A percentile compares a stretch with the other conserved stretches of the same genome.
phyloP scores from a whole-genome alignment of 2,888 invertebrate species.

The Amphipoea lucens region DNA sequence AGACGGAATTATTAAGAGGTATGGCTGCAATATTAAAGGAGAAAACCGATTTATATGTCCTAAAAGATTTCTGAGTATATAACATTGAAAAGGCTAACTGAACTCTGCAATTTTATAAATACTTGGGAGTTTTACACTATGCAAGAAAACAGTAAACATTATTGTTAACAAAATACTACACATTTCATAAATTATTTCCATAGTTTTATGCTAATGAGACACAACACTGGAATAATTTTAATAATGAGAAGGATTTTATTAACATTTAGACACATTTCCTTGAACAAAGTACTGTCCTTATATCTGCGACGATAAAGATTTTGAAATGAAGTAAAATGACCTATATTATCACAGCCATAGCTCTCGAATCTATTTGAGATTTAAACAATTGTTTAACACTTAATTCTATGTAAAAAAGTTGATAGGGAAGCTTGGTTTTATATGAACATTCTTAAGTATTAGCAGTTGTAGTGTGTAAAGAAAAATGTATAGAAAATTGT shows the following conservation, averaged over 20 bases:
- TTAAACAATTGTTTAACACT: constrained; percentile 70
- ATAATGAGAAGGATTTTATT: background rate
- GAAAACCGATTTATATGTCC: background rate
- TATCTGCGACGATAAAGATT: background rate
- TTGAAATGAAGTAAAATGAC: background rate
- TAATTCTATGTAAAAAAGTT: constrained; percentile 70
- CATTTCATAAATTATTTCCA: background rate
- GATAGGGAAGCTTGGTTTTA: constrained; percentile 49
- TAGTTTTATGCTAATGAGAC: constrained; percentile 18
- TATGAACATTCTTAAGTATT: constrained; percentile 42
- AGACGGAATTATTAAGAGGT: constrained; percentile 38
- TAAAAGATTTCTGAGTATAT: background rate
- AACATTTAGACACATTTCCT: background rate
- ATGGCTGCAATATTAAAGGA: constrained; percentile 41
- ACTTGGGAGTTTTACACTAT: background rate
- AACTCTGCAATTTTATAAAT: background rate
- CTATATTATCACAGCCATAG: constrained; percentile 53
- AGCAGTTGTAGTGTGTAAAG: background rate
- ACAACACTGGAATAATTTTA: background rate
- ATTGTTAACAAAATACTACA: background rate
- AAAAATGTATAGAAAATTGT: constrained; percentile 5
- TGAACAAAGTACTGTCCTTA: background rate
- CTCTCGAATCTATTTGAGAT: constrained; percentile 38
- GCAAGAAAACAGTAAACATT: background rate
- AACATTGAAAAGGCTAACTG: background rate